Evolutionary conservation across 1,140 invertebrate genomes (phyloP), one percentile per base, ranked within the genome.

Genomic region (Leptinotarsa defecta): DNA sequence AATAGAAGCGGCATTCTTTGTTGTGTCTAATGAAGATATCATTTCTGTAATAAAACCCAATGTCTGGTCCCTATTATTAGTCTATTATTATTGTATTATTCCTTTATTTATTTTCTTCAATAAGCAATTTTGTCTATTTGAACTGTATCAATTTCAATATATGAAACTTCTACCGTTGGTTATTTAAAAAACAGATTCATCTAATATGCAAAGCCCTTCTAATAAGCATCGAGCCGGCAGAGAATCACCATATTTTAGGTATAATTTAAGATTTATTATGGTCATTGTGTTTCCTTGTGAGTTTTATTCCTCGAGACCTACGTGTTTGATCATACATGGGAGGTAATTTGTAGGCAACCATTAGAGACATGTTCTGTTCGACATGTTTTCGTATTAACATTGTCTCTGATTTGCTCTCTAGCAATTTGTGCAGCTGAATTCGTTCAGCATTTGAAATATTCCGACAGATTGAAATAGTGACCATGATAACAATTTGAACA

Each of bases 191-290:
- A 57, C 6, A 57, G 13, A 57, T 43, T 43, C 8, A 43, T 11
- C 8, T 43, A 43, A 43, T 43, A 43, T 43, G 34, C 34, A 57
- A 57, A 57, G 52, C 52, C 52, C 52, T 57, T 57, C 52, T 57
- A 57, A 57, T 57, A 57, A 57, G n/a, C 52, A 57, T 19, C 15
- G 6, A 57, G 52, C 52, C 52, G 52, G 52, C 52, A 57, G 52
- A 57, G 52, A 57, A 57, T 57, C 52, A 57, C 52, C 52, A 57
- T 57, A 57, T 57, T 57, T 57, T 19, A 57, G 52, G 52, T 57
- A 57, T 57, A 57, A 57, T 57, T 57, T 57, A 57, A 57, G 52
- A 57, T 57, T 57, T 57, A 57, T 57, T 57, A 57, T 57, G 52
- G 52, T 57, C 52, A 57, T 57, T 57, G 52, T 57, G 52, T 57